A percentile compares a stretch with the other conserved stretches of the same genome.
Conservation (phyloP, 1,140 invertebrate species). For the Leptinotarsa texana region DNA sequence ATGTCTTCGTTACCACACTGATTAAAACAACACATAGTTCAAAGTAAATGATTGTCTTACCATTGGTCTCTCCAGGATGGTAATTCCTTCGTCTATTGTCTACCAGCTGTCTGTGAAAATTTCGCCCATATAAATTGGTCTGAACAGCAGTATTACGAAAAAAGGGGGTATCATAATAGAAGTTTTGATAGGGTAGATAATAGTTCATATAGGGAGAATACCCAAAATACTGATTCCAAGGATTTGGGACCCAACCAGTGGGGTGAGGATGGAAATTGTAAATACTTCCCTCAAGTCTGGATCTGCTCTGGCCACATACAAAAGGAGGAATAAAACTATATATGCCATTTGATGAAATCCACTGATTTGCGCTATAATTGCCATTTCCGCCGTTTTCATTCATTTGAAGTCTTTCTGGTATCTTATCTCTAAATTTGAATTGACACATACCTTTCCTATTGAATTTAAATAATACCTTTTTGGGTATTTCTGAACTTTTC, state of each 20-base stretch:
- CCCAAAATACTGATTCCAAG: background rate
- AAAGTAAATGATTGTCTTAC: background rate
- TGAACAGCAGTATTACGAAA: background rate
- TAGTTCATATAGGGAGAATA: background rate
- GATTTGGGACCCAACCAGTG: background rate
- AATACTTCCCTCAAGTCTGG: background rate
- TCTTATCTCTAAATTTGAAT: background rate
- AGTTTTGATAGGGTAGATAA: background rate
- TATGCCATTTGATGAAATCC: background rate
- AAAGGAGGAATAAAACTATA: background rate
- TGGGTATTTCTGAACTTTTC: background rate
- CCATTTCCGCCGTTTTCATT: background rate
- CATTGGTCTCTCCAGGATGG: background rate
- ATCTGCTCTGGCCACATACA: background rate
- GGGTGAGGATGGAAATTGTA: background rate
- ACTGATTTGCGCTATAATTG: background rate
- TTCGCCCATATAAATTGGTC: background rate
- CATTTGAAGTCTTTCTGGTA: background rate
- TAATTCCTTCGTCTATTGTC: background rate
- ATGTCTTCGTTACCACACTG: background rate
- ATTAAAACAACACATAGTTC: background rate
- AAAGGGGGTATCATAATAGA: background rate
- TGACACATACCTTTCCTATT: background rate
- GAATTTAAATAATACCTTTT: background rate
- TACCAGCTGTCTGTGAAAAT: background rate